Percentiles rank a stretch among this genome's conserved stretches.
These are phyloP conservation scores for Mormyrus proboscirostris DNA, from an alignment of 2,797 vertebrate genomes.

Conservation along the genomic window DNA sequence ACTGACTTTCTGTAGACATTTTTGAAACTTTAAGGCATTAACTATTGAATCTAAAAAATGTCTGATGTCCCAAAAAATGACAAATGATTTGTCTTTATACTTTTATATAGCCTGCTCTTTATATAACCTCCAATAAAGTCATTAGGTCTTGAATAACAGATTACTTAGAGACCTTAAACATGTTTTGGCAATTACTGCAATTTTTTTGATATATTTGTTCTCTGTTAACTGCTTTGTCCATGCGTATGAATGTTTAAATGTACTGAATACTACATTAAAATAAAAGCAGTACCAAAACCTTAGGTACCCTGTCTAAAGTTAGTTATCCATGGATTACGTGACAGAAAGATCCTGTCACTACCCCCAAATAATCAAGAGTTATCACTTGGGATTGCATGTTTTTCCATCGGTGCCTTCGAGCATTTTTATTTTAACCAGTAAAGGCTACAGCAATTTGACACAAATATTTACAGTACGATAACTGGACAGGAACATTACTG, in stretches of 20 bases:
- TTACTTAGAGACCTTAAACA: background rate
- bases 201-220: background rate
- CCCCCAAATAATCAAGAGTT: background rate
- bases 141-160: background rate
- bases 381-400: background rate
- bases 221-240: background rate
- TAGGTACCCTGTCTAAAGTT: background rate
- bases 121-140: background rate
- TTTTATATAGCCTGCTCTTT: background rate
- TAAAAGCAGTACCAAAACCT: background rate
- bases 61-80: background rate
- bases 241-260: background rate
- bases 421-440: background rate
- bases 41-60: background rate
- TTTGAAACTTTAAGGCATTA: background rate
- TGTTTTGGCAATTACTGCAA: background rate
- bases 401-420: background rate
- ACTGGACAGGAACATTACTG: background rate
- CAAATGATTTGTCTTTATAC: background rate
- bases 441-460: background rate
- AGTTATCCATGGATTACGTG: background rate
- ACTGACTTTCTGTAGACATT: background rate
- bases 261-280: background rate
- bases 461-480: background rate
- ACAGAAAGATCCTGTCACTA: background rate